A percentile compares a stretch with the other conserved stretches of the same genome.
phyloP scores from a whole-genome alignment of 30 jellyfish, hydroid and myxozoan species.

The Pseudorhiza aurosa region DNA sequence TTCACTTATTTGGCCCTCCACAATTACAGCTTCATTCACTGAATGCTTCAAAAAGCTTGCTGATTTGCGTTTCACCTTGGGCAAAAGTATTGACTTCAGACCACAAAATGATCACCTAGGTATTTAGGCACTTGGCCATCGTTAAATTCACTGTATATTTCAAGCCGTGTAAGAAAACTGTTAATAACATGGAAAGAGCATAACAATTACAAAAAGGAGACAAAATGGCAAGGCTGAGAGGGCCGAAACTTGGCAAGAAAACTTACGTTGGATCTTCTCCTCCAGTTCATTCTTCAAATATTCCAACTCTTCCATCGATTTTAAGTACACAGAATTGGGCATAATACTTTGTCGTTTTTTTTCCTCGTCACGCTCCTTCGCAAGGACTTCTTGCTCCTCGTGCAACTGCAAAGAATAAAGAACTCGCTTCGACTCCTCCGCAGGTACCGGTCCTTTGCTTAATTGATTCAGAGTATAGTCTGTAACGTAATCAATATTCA shows the following conservation, averaged over 20 bases:
- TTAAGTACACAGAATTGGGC: conserved; percentile 38
- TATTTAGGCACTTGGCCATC: no score
- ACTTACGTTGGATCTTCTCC: conserved; percentile 64
- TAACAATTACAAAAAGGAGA: no score
- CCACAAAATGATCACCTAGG: no score
- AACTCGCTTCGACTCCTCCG: conserved; percentile 79
- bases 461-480: conserved; percentile 59
- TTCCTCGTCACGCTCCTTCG: conserved; percentile 54
- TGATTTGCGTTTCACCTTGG: no score
- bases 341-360: conserved; percentile 45
- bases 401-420: conserved; percentile 62
- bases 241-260: not conserved
- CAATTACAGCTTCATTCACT: no score
- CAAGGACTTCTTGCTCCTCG: conserved; percentile 72
- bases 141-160: no score
- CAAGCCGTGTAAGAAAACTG: no score
- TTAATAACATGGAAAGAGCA: no score
- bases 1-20: no score
- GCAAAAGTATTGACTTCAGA: no score
- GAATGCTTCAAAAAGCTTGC: no score
- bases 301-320: conserved; percentile 43
- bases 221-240: not conserved
- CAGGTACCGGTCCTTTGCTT: conserved; percentile 65
- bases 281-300: conserved; percentile 46
- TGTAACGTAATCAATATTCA: conserved; percentile 75